A percentile compares a stretch with the other conserved stretches of the same genome.
These are phyloP conservation scores for Dorcus hopei DNA, from an alignment of 2,888 invertebrate genomes.

Conservation along the genomic window DNA sequence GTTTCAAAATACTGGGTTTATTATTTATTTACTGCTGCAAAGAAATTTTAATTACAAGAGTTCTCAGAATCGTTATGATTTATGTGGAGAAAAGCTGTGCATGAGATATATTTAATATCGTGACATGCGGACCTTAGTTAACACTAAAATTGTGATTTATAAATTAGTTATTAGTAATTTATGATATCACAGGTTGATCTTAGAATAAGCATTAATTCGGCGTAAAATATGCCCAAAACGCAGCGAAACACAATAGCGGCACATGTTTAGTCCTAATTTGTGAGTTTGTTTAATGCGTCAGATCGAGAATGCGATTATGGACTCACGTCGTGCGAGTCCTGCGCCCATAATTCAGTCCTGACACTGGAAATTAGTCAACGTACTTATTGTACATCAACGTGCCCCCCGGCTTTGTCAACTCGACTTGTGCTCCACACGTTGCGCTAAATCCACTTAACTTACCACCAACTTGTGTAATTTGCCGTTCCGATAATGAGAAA, in stretches of 20 bases:
- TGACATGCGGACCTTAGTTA: too few relatives aligned
- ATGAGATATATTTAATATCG: too few relatives aligned
- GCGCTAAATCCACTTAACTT: not conserved
- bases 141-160: too few relatives aligned
- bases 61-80: too few relatives aligned
- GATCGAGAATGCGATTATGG: conserved; percentile 42
- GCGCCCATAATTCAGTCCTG: conserved; percentile 39
- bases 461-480: too few relatives aligned
- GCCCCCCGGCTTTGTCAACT: not conserved
- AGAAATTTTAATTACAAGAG: too few relatives aligned
- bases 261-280: conserved; percentile 45
- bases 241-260: conserved; percentile 40
- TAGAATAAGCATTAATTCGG: not conserved
- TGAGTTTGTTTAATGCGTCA: conserved; percentile 42
- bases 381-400: conserved; percentile 8
- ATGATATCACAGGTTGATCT: not conserved
- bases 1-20: too few relatives aligned
- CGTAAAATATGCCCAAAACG: conserved; percentile 17
- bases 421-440: not conserved
- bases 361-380: conserved; percentile 37
- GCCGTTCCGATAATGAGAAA: too few relatives aligned
- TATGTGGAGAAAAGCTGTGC: too few relatives aligned
- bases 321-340: conserved; percentile 33
- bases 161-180: too few relatives aligned
- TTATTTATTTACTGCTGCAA: too few relatives aligned